These are phyloP conservation scores for Chaetophractus vellerosus DNA, from an alignment of 2,797 vertebrate species.

Conservation along the genomic window DNA sequence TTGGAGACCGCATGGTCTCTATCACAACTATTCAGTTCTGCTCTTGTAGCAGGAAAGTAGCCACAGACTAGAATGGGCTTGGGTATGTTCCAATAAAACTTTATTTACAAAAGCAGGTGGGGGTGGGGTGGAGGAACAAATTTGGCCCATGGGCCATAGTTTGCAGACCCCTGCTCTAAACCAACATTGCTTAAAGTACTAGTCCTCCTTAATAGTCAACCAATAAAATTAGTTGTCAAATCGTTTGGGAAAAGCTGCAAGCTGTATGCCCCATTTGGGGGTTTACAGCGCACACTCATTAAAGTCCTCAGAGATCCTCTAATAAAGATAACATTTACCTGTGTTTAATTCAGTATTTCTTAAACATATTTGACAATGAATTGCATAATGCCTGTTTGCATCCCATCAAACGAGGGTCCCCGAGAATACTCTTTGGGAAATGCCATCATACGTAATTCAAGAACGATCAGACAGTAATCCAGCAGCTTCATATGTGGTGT, in stretches of 20 bases:
- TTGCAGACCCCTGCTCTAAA: slow-evolving; percentile 35
- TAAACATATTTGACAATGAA: neutral
- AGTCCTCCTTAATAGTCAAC: neutral
- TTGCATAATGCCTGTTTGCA: neutral
- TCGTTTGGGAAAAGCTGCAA: neutral
- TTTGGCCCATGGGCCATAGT: neutral
- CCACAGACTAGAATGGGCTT: neutral
- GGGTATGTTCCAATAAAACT: neutral
- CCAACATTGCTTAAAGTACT: slow-evolving; percentile 26
- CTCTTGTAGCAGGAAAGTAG: neutral
- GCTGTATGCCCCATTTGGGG: neutral
- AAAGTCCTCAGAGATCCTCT: slow-evolving; percentile 12
- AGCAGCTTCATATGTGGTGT: accelerated
- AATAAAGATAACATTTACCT: neutral
- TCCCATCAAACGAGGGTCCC: neutral
- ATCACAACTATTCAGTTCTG: neutral
- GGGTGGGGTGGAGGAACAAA: no score
- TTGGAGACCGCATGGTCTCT: neutral
- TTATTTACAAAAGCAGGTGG: neutral
- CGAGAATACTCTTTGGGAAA: slow-evolving; percentile 1
- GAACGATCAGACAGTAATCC: neutral
- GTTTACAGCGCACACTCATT: neutral
- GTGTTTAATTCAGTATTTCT: slow-evolving; percentile 44
- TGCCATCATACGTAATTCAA: neutral
- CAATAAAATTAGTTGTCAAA: slow-evolving; percentile 20